phyloP scores from a whole-genome alignment of 2,797 vertebrate genomes.

The Paedocypris micromegethes region DNA sequence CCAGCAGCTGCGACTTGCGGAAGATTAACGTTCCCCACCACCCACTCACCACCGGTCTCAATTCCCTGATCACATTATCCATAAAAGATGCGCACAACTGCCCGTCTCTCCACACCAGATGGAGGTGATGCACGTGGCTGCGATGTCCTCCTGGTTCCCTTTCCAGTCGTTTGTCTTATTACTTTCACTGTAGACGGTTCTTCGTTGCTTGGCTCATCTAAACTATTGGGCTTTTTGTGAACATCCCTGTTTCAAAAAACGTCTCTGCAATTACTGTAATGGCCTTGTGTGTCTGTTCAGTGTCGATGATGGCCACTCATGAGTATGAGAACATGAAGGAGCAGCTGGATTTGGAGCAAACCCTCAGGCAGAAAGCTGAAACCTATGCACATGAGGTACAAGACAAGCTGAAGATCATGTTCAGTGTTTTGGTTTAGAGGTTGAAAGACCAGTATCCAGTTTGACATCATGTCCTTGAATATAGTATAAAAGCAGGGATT shows the following conservation, averaged over 20 bases:
- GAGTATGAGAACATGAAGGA: constrained; percentile 74
- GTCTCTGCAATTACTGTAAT: background rate
- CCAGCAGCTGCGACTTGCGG: constrained; percentile 22
- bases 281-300: constrained; percentile 48
- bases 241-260: background rate
- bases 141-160: constrained; percentile 2
- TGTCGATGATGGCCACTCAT: constrained; percentile 73
- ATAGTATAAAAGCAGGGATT: background rate
- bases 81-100: constrained; percentile 22
- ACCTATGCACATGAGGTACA: constrained; percentile 72
- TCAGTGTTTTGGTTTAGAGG: no score
- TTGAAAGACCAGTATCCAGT: background rate
- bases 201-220: background rate
- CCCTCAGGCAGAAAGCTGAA: constrained; percentile 69
- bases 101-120: constrained; percentile 15
- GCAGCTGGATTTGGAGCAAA: constrained; percentile 73
- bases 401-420: background rate
- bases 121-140: constrained; percentile 23
- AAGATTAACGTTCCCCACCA: constrained; percentile 22
- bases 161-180: constrained; percentile 17
- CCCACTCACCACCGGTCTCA: constrained; percentile 19
- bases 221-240: no score
- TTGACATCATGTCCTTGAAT: constrained; percentile 4
- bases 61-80: constrained; percentile 35
- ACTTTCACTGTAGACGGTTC: constrained; percentile 13